Evolutionary conservation across 2,888 invertebrate species (phyloP).

Genomic region (Pilophorus perplexus): DNA sequence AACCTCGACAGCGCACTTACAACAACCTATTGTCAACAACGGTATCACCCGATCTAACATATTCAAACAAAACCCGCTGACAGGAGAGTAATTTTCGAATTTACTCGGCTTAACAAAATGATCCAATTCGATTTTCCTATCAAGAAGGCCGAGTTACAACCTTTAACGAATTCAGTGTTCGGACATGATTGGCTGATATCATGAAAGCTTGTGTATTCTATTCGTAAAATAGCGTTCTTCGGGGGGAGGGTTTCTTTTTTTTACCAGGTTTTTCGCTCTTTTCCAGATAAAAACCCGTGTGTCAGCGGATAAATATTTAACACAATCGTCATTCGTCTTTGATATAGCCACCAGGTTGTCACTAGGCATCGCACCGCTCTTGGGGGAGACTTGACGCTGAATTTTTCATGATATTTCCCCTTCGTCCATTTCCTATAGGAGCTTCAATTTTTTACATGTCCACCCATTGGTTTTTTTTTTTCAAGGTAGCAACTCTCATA

Average conservation of each 20-base stretch:
- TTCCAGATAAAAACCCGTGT: no score
- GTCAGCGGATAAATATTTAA: conserved; percentile 13
- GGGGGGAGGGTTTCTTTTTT: not conserved
- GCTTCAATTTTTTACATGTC: not conserved
- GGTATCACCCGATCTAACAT: no score
- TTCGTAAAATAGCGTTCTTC: no score
- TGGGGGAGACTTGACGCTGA: not conserved
- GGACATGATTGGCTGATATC: not conserved
- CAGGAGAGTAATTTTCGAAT: not conserved
- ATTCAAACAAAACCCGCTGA: not conserved
- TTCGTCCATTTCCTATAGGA: not conserved
- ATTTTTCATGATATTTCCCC: conserved; percentile 6
- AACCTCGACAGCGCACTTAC: not conserved
- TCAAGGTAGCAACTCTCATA: not conserved
- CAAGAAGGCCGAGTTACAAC: no score
- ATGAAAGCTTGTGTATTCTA: no score
- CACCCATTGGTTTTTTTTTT: not conserved
- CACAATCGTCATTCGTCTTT: conserved; percentile 10
- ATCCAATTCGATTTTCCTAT: no score
- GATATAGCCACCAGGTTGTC: conserved; percentile 15
- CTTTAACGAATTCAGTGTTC: no score
- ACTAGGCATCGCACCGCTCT: conserved; percentile 8
- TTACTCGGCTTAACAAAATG: not conserved
- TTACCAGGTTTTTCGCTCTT: not conserved
- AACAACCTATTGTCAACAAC: not conserved